phyloP scores from a whole-genome alignment of 1,140 invertebrate species.

The Hypothenemus hampei region DNA sequence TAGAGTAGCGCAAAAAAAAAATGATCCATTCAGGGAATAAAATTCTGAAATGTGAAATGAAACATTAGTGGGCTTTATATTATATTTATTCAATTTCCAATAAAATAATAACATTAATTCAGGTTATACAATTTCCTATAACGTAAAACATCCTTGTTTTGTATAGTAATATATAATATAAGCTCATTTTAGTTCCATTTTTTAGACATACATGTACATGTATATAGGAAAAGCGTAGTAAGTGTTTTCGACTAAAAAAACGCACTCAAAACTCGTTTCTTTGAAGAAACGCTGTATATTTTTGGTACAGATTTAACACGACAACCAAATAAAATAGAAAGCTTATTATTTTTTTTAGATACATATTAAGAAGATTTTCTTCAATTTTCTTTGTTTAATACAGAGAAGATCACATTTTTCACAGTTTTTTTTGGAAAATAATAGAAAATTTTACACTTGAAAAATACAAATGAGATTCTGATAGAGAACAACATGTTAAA shows the following conservation, averaged over 20 bases:
- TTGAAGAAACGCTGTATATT: no score
- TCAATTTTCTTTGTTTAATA: no score
- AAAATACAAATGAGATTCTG: no score
- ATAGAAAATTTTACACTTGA: no score
- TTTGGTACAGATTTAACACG: neutral
- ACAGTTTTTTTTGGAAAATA: no score
- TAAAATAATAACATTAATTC: slow-evolving; percentile 15
- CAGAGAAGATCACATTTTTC: no score
- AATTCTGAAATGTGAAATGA: no score
- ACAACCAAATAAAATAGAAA: neutral
- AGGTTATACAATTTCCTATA: slow-evolving; percentile 8
- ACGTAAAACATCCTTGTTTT: slow-evolving; percentile 5
- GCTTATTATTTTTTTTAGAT: neutral
- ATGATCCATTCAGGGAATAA: no score
- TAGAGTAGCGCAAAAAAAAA: no score
- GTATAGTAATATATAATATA: slow-evolving; percentile 6
- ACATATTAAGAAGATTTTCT: neutral
- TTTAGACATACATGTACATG: slow-evolving; percentile 4
- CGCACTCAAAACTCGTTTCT: no score
- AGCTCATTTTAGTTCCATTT: slow-evolving; percentile 3
- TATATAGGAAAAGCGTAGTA: neutral
- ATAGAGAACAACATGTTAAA: no score
- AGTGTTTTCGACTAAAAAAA: neutral
- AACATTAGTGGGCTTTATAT: no score
- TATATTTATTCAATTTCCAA: slow-evolving; percentile 8